phyloP scores from a whole-genome alignment of 2,797 vertebrate genomes.

The Pseudopleuronectes americanus region DNA sequence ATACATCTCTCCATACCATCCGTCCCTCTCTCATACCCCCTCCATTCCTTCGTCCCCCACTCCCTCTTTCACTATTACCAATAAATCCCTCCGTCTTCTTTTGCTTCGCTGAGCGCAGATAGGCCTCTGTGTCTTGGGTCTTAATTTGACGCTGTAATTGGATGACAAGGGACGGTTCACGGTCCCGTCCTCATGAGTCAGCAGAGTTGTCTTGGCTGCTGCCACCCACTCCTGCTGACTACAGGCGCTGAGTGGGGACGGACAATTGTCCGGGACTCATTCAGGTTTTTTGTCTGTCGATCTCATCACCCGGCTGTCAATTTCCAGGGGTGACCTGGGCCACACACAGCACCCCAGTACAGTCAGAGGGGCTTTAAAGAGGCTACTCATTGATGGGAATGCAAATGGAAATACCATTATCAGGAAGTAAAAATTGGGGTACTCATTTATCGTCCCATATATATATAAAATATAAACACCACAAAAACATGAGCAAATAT shows the following conservation, averaged over 20 bases:
- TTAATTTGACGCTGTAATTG: conserved; percentile 78
- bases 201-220: conserved; percentile 71
- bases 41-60: not conserved
- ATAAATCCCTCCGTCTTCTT: conserved; percentile 50
- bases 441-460: too few relatives aligned
- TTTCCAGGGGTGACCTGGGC: conserved; percentile 62
- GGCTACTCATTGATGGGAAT: conserved; percentile 69
- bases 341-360: conserved; percentile 72
- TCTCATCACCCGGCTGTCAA: conserved; percentile 75
- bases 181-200: conserved; percentile 77
- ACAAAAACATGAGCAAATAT: too few relatives aligned
- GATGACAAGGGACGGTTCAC: conserved; percentile 70
- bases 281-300: conserved; percentile 74
- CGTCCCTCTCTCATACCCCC: not conserved
- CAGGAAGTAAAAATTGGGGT: too few relatives aligned
- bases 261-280: conserved; percentile 71
- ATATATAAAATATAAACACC: too few relatives aligned
- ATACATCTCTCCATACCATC: conserved; percentile 31
- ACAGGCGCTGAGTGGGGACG: conserved; percentile 53
- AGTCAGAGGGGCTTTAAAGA: conserved; percentile 68
- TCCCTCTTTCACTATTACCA: conserved; percentile 10
- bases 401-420: not conserved
- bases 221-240: conserved; percentile 64
- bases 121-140: conserved; percentile 64
- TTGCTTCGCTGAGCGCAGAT: conserved; percentile 53